These are phyloP conservation scores for Syngnathus typhle DNA, from an alignment of 2,113 vertebrate species.

Conservation along the genomic window DNA sequence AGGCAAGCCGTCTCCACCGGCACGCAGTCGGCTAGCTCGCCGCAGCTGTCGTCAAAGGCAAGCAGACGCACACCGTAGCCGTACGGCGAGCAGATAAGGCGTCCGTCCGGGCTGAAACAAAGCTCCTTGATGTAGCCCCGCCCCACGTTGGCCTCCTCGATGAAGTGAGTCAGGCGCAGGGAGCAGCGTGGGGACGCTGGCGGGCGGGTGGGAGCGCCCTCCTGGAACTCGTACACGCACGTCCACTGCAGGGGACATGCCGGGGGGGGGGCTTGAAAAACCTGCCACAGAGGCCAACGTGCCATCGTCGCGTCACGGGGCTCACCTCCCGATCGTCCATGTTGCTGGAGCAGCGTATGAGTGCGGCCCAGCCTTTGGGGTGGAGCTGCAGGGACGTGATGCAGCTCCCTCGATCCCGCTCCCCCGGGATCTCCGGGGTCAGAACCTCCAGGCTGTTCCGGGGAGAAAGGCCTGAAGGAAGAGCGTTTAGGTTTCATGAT, in stretches of 20 bases:
- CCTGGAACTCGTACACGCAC: conserved; percentile 98
- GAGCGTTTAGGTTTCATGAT: too few species aligned
- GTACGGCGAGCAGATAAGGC: conserved; percentile 94
- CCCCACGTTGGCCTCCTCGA: conserved; percentile 95
- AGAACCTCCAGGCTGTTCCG: conserved; percentile 95
- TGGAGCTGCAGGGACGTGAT: conserved; percentile 97
- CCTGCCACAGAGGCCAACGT: too few species aligned
- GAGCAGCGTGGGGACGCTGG: conserved; percentile 87
- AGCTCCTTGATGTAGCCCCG: conserved; percentile 97
- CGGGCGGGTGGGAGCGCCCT: conserved; percentile 74
- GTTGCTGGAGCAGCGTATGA: conserved; percentile 96
- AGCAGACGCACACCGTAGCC: conserved; percentile 93
- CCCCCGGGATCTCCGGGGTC: conserved; percentile 94
- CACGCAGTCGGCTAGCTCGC: conserved; percentile 91
- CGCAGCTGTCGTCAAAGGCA: conserved; percentile 87
- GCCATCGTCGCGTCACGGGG: not conserved
- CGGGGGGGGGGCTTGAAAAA: not conserved
- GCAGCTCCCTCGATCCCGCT: conserved; percentile 91
- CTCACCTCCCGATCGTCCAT: conserved; percentile 95
- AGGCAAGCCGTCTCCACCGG: conserved; percentile 85
- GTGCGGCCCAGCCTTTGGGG: conserved; percentile 94
- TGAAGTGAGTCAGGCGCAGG: conserved; percentile 90
- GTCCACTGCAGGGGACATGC: conserved; percentile 83
- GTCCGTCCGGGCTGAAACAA: conserved; percentile 95
- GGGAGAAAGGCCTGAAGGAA: conserved; percentile 79